Evolutionary conservation across 2,797 vertebrate genomes (phyloP).

Genomic region (Phylloscopus collybita): DNA sequence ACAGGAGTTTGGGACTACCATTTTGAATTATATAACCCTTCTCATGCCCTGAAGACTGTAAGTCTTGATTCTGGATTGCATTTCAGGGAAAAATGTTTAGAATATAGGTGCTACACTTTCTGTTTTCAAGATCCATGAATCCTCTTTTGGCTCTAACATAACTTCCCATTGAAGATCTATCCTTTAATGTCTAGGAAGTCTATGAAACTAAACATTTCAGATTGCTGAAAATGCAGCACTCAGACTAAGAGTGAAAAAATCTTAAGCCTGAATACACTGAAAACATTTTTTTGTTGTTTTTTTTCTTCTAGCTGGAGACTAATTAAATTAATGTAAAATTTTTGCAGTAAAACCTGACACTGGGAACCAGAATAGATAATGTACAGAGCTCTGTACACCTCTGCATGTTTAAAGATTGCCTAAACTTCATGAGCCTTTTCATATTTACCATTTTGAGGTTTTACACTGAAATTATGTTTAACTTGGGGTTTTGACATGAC

Average conservation of each 20-base stretch:
- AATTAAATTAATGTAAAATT: neutral
- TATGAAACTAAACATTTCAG: neutral
- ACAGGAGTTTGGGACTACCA: neutral
- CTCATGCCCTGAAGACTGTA: neutral
- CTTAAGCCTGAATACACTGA: neutral
- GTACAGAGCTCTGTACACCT: neutral
- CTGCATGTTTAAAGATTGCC: neutral
- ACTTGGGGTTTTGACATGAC: slow-evolving; percentile 2
- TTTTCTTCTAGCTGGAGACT: neutral
- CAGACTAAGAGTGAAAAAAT: neutral
- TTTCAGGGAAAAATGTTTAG: neutral
- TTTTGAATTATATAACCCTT: neutral
- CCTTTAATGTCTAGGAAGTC: neutral
- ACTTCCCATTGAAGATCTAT: neutral
- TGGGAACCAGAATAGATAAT: neutral
- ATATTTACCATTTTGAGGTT: neutral
- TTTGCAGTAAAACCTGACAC: neutral
- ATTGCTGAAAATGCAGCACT: neutral
- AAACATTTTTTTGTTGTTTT: neutral
- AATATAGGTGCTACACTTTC: neutral
- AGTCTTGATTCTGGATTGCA: neutral
- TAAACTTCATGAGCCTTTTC: slow-evolving; percentile 1
- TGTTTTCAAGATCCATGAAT: neutral
- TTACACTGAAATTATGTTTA: neutral
- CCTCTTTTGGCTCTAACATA: neutral